Conservation (phyloP, 1,140 invertebrate genomes). For the Vanessa tameamea region DNA sequence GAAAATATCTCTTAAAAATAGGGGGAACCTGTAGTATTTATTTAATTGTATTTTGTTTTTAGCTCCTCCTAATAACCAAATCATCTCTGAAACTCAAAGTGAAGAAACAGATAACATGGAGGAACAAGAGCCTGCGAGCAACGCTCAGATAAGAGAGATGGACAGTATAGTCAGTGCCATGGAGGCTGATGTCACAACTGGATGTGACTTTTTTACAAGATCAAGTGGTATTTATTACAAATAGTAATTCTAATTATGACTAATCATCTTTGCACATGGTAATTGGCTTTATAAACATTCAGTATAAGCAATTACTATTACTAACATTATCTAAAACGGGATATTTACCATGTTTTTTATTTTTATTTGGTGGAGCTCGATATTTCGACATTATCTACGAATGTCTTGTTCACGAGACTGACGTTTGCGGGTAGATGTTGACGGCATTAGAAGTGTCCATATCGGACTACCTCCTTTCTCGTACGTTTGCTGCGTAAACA, state of each 20-base stretch:
- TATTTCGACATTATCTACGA: too few species aligned
- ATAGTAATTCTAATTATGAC: neutral
- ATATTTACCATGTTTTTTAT: too few species aligned
- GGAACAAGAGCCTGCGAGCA: conserved; percentile 65
- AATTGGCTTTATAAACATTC: too few species aligned
- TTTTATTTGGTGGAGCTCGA: too few species aligned
- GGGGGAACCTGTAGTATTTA: neutral
- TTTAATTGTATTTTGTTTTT: conserved; percentile 27
- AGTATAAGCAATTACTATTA: too few species aligned
- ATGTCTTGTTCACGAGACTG: too few species aligned
- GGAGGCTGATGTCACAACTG: conserved; percentile 74
- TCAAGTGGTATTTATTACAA: conserved; percentile 41
- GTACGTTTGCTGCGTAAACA: too few species aligned
- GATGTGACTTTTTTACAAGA: conserved; percentile 50
- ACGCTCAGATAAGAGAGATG: conserved; percentile 75
- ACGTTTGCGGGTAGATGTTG: too few species aligned
- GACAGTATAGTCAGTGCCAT: conserved; percentile 81
- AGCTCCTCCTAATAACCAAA: conserved; percentile 40
- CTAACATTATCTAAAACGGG: too few species aligned
- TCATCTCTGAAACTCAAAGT: conserved; percentile 42
- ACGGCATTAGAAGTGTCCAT: too few species aligned
- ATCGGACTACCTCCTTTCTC: too few species aligned
- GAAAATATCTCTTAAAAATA: too few species aligned
- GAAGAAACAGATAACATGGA: conserved; percentile 55
- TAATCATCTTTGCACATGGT: neutral